Conservation (phyloP, 2,888 invertebrate genomes). For the Ferdinandea cuprea region DNA sequence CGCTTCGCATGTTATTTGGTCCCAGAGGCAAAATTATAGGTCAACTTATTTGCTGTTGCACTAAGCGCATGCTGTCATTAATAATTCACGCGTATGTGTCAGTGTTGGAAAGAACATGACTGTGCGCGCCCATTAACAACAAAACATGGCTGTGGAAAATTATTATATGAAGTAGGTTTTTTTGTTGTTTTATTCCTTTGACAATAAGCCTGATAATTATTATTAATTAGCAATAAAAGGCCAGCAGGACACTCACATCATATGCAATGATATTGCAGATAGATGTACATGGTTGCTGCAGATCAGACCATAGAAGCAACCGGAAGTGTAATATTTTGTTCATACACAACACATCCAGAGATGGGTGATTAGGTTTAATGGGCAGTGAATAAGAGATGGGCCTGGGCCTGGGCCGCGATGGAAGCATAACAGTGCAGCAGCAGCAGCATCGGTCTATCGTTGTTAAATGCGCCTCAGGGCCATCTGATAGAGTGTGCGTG, state of each 20-base stretch:
- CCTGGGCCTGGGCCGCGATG: constrained; percentile 18
- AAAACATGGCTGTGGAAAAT: constrained; percentile 31
- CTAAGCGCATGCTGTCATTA: constrained; percentile 55
- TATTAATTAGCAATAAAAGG: constrained; percentile 63
- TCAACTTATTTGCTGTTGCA: constrained; percentile 57
- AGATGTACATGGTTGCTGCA: constrained; percentile 5
- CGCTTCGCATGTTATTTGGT: constrained; percentile 50
- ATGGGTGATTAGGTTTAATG: constrained; percentile 62
- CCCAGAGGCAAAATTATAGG: constrained; percentile 65
- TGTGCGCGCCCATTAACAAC: constrained; percentile 24
- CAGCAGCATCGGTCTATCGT: not conserved
- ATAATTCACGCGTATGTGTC: constrained; percentile 54
- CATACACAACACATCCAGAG: constrained; percentile 11
- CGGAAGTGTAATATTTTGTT: constrained; percentile 40
- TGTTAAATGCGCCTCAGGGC: constrained; percentile 12
- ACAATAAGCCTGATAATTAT: constrained; percentile 69
- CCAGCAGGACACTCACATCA: constrained; percentile 29
- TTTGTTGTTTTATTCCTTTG: constrained; percentile 53
- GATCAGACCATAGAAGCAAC: constrained; percentile 20
- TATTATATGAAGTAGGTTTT: constrained; percentile 56
- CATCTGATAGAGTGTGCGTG: not conserved
- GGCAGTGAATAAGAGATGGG: constrained; percentile 1
- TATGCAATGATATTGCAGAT: not conserved
- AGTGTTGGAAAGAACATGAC: constrained; percentile 11
- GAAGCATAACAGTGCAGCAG: not conserved